phyloP scores from a whole-genome alignment of 2,113 vertebrate genomes.

The Rhinoderma darwinii region DNA sequence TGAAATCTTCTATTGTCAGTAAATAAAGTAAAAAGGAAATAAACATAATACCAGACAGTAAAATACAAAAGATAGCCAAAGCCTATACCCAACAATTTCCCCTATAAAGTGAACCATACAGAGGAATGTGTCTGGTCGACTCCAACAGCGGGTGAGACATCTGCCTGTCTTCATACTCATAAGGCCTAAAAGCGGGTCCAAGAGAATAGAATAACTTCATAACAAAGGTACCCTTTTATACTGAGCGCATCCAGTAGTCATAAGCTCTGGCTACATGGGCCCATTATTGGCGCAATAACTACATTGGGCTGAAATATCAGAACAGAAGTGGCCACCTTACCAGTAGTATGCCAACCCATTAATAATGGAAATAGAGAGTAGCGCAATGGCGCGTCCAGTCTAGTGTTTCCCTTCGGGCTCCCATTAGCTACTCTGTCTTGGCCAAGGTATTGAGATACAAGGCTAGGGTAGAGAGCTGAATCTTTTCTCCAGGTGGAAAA shows the following conservation, averaged over 20 bases:
- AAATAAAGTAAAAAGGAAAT: background rate
- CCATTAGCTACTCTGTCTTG: background rate
- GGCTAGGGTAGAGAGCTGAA: too few species aligned
- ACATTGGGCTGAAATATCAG: background rate
- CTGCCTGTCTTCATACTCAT: background rate
- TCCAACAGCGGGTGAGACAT: background rate
- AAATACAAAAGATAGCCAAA: background rate
- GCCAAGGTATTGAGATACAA: too few species aligned
- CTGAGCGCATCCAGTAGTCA: too few species aligned
- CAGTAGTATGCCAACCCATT: background rate
- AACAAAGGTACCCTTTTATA: too few species aligned
- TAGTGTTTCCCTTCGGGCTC: too few species aligned
- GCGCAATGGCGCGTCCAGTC: too few species aligned
- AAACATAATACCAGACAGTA: constrained; percentile 2
- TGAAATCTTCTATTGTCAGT: too few species aligned
- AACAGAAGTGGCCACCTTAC: background rate
- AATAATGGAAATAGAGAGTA: background rate
- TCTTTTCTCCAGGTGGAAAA: too few species aligned
- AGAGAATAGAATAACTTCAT: too few species aligned
- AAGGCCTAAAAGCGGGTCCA: too few species aligned
- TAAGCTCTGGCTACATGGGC: background rate
- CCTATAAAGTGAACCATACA: background rate
- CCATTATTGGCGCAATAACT: background rate
- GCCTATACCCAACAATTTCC: background rate
- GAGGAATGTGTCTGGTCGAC: background rate